phyloP scores from a whole-genome alignment of 2,113 vertebrate species.

The Tetraodon nigroviridis region DNA sequence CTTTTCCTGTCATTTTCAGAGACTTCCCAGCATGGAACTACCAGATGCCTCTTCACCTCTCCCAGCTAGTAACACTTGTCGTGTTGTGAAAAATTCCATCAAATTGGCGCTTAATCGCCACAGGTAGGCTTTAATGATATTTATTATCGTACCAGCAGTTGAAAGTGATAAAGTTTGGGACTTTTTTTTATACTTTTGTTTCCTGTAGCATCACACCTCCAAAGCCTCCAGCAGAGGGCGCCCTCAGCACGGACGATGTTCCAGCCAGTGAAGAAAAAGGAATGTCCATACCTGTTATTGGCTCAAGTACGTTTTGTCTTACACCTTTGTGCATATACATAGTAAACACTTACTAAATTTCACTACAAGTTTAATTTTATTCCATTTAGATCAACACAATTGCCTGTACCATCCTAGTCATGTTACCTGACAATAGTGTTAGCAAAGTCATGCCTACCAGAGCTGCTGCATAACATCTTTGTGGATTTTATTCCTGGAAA shows the following conservation, averaged over 20 bases:
- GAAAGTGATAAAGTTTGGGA: not conserved
- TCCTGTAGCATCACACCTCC: conserved; percentile 66
- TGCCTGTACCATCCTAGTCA: no score
- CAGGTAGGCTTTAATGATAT: conserved; percentile 60
- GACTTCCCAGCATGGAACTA: conserved; percentile 93
- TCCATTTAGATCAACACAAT: no score
- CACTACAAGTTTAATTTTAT: no score
- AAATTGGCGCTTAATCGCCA: conserved; percentile 91
- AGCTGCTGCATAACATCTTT: no score
- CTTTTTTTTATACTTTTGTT: not conserved
- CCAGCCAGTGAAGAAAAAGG: conserved; percentile 69
- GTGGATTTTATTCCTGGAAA: no score
- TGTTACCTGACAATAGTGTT: no score
- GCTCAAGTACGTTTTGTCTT: conserved; percentile 78
- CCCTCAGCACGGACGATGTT: conserved; percentile 45
- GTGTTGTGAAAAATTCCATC: conserved; percentile 94
- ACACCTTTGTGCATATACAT: not conserved
- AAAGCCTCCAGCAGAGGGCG: conserved; percentile 65
- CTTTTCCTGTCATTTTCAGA: conserved; percentile 66
- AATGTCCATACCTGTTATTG: conserved; percentile 81
- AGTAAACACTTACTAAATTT: not conserved
- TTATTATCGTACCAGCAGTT: no score
- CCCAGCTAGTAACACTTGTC: conserved; percentile 84
- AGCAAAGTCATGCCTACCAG: no score
- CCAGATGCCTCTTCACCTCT: conserved; percentile 92